Evolutionary conservation across 2,797 vertebrate genomes (phyloP).

Genomic region (Sebastes iracundus): DNA sequence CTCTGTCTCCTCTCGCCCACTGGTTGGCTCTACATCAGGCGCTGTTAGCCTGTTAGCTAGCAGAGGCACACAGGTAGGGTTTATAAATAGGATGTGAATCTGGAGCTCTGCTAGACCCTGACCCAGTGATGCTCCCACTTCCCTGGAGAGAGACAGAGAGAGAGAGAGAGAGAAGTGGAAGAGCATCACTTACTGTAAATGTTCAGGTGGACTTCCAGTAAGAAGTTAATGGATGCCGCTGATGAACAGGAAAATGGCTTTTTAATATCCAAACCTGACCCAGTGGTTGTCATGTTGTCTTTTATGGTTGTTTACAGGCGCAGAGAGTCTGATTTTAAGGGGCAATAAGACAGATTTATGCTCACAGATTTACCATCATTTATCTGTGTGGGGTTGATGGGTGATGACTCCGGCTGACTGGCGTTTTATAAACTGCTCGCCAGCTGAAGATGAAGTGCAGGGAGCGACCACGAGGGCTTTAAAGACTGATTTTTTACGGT

Average conservation of each 20-base stretch:
- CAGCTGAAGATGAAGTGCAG: not conserved
- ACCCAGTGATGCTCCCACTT: conserved; percentile 1
- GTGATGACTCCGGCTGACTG: not conserved
- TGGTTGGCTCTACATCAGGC: not conserved
- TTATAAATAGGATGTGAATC: conserved; percentile 58
- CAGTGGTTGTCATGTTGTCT: not conserved
- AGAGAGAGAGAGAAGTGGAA: not conserved
- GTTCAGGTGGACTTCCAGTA: conserved; percentile 21
- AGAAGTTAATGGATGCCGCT: not conserved
- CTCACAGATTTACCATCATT: not conserved
- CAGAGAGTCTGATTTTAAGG: not conserved
- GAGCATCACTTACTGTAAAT: conserved; percentile 24
- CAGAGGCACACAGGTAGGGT: not conserved
- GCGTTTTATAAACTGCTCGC: too few relatives aligned
- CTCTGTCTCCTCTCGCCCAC: not conserved
- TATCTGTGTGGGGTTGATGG: not conserved
- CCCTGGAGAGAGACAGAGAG: not conserved
- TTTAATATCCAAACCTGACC: not conserved
- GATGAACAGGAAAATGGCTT: not conserved
- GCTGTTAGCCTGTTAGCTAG: not conserved
- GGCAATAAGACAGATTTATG: not conserved
- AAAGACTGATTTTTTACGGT: not conserved
- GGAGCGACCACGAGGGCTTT: not conserved
- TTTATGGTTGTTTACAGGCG: not conserved
- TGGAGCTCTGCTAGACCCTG: conserved; percentile 44